Conservation (phyloP, 2,113 vertebrate species). For the Etia nguti region DNA sequence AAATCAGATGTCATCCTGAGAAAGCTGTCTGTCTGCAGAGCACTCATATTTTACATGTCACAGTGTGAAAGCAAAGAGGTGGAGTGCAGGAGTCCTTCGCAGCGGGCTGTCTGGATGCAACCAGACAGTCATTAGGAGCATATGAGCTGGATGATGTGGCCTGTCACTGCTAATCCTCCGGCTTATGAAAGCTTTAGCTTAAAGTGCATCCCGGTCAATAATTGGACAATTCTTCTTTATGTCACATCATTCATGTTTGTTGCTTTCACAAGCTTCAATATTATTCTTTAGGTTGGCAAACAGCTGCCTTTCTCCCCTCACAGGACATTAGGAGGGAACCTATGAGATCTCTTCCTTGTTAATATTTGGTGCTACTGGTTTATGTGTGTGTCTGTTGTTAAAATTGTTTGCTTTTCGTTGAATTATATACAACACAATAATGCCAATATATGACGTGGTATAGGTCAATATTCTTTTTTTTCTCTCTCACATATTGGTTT, state of each 20-base stretch:
- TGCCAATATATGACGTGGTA: not conserved
- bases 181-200: conserved; percentile 21
- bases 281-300: not conserved
- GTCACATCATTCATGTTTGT: not conserved
- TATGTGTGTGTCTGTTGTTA: not conserved
- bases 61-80: not conserved
- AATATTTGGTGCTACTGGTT: not conserved
- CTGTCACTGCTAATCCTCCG: not conserved
- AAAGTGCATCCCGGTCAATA: not conserved
- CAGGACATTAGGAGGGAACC: not conserved
- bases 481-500: rapidly evolving
- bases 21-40: not conserved
- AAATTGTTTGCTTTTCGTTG: not conserved
- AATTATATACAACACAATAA: not conserved
- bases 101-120: not conserved
- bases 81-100: not conserved
- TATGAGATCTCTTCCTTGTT: not conserved
- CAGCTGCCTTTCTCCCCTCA: not conserved
- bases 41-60: not conserved
- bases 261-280: not conserved
- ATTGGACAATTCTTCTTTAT: not conserved
- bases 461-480: not conserved
- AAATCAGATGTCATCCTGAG: not conserved
- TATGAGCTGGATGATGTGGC: conserved; percentile 7
- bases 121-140: not conserved